Percentiles rank a stretch among this genome's conserved stretches.
phyloP scores from a whole-genome alignment of 2,888 invertebrate species.

The Orthosia gracilis region DNA sequence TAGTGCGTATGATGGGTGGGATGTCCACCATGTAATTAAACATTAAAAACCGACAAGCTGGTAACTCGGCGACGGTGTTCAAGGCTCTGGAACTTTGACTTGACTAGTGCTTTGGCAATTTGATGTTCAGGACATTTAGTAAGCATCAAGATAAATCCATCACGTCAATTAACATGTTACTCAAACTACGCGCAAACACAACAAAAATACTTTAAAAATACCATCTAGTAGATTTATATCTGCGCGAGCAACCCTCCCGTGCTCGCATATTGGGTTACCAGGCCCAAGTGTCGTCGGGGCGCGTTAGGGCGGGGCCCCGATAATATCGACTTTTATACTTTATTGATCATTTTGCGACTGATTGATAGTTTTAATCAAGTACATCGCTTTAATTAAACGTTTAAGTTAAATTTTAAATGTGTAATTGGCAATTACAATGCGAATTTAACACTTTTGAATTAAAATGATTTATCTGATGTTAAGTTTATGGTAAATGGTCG shows the following conservation, averaged over 20 bases:
- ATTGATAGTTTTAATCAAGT: constrained; percentile 68
- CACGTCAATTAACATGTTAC: constrained; percentile 13
- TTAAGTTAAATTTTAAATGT: constrained; percentile 49
- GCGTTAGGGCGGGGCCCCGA: constrained; percentile 75
- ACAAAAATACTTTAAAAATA: constrained; percentile 25
- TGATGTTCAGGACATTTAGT: not conserved
- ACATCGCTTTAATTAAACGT: constrained; percentile 47
- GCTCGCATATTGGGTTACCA: constrained; percentile 88
- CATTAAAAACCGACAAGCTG: too few species aligned
- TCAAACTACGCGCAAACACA: not conserved
- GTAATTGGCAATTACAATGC: constrained; percentile 56
- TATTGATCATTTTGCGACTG: constrained; percentile 77
- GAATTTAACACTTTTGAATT: constrained; percentile 52
- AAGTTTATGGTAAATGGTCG: constrained; percentile 20
- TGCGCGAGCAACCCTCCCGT: constrained; percentile 76
- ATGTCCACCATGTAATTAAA: too few species aligned
- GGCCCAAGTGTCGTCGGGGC: constrained; percentile 79
- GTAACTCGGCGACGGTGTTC: too few species aligned
- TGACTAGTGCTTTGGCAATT: not conserved
- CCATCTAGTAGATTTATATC: constrained; percentile 70
- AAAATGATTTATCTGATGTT: constrained; percentile 36
- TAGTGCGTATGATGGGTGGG: too few species aligned
- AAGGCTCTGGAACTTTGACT: too few species aligned
- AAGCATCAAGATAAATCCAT: not conserved
- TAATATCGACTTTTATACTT: constrained; percentile 80